Evolutionary conservation across 2,113 vertebrate genomes (phyloP).

Genomic region (Notothenia rossii): DNA sequence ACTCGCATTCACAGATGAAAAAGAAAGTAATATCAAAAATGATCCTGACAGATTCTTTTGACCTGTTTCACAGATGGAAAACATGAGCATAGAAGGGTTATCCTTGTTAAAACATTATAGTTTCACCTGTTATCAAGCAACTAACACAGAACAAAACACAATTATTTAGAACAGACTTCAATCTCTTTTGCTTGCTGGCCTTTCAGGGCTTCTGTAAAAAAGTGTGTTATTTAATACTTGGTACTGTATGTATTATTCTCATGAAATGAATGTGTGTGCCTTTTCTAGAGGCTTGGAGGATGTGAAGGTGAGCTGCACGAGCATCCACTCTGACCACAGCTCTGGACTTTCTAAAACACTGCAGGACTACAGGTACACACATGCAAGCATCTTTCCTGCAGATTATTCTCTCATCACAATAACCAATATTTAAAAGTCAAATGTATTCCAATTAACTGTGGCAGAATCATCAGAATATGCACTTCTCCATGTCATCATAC

Average conservation of each 20-base stretch:
- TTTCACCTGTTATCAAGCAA: too few relatives aligned
- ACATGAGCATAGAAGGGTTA: too few relatives aligned
- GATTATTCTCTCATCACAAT: background rate
- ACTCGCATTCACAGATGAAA: too few relatives aligned
- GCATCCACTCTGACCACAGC: slow-evolving; percentile 89
- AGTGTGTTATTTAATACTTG: background rate
- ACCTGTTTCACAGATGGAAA: too few relatives aligned
- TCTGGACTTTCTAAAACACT: slow-evolving; percentile 86
- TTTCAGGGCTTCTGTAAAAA: too few relatives aligned
- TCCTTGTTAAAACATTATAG: too few relatives aligned
- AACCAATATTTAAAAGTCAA: background rate
- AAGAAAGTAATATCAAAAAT: too few relatives aligned
- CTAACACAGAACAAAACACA: too few relatives aligned
- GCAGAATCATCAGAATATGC: background rate
- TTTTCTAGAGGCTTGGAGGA: slow-evolving; percentile 91
- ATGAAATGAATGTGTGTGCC: slow-evolving; percentile 16
- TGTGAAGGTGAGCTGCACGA: slow-evolving; percentile 85
- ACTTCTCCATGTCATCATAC: background rate
- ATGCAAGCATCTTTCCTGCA: background rate
- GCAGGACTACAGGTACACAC: slow-evolving; percentile 90
- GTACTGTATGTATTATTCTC: too few relatives aligned
- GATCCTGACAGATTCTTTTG: too few relatives aligned
- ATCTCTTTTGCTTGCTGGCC: too few relatives aligned
- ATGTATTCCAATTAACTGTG: background rate
- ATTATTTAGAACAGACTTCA: too few relatives aligned